Percentiles rank a stretch among this genome's conserved stretches.
Evolutionary conservation across 2,888 invertebrate species (phyloP).

Genomic region (Trichacis sp.): DNA sequence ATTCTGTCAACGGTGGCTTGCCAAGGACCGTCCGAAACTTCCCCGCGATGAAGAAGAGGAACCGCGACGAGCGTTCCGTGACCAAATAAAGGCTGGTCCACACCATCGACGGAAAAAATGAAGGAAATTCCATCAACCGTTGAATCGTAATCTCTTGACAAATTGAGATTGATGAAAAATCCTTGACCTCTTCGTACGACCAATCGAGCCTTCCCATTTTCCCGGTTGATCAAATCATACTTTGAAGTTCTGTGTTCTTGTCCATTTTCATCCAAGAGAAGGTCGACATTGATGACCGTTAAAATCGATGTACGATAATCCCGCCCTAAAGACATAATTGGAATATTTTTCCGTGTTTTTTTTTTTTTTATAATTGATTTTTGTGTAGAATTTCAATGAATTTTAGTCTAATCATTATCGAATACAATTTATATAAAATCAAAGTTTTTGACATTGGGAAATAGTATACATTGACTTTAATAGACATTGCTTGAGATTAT

Average conservation of each 20-base stretch:
- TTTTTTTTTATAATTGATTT: too few species aligned
- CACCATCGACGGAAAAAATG: slow-evolving; percentile 85
- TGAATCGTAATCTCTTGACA: slow-evolving; percentile 82
- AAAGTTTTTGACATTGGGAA: too few species aligned
- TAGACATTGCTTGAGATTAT: too few species aligned
- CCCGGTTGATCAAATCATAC: slow-evolving; percentile 80
- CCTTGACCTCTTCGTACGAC: slow-evolving; percentile 87
- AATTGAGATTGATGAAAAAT: slow-evolving; percentile 79
- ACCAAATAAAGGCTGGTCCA: slow-evolving; percentile 82
- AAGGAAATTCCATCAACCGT: slow-evolving; percentile 84
- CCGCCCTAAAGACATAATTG: slow-evolving; percentile 55
- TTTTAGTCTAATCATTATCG: too few species aligned
- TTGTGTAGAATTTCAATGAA: too few species aligned
- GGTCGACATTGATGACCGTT: slow-evolving; percentile 80
- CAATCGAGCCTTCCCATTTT: slow-evolving; percentile 72
- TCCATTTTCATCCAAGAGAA: slow-evolving; percentile 81
- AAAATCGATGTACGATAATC: slow-evolving; percentile 71
- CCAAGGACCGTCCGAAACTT: slow-evolving; percentile 78
- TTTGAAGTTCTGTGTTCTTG: slow-evolving; percentile 82
- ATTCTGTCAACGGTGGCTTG: slow-evolving; percentile 79
- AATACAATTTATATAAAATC: too few species aligned
- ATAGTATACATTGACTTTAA: too few species aligned
- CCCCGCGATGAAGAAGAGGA: slow-evolving; percentile 76
- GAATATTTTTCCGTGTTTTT: background rate
- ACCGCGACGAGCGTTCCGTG: slow-evolving; percentile 84